These are phyloP conservation scores for Chalcis sispes DNA, from an alignment of 2,888 invertebrate genomes.

Conservation along the genomic window DNA sequence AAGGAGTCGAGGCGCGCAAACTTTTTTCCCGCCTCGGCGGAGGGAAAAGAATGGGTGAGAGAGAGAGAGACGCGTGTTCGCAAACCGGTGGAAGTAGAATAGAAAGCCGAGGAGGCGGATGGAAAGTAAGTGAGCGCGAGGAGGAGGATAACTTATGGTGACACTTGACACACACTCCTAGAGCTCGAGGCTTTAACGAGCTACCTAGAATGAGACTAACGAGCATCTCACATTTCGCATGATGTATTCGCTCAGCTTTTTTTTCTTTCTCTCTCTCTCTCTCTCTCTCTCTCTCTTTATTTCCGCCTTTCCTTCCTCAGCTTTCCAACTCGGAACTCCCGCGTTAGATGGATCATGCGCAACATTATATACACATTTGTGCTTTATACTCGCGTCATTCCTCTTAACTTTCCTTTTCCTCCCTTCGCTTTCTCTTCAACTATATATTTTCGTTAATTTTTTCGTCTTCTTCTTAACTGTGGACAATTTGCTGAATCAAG, in stretches of 20 bases:
- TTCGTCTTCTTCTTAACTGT: too few relatives aligned
- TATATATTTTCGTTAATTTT: too few relatives aligned
- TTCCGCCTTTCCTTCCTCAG: neutral
- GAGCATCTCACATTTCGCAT: constrained; percentile 68
- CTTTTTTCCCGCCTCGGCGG: neutral
- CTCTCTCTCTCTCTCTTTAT: neutral
- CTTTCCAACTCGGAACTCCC: constrained; percentile 12
- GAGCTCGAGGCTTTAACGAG: constrained; percentile 64
- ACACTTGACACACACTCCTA: constrained; percentile 70
- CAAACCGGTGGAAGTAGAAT: too few relatives aligned
- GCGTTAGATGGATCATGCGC: neutral
- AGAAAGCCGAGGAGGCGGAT: neutral
- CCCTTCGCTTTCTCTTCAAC: too few relatives aligned
- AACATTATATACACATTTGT: neutral
- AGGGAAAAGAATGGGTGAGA: too few relatives aligned
- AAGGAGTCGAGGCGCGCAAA: too few relatives aligned
- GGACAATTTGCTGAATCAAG: too few relatives aligned
- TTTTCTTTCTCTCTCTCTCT: neutral
- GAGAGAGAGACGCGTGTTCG: too few relatives aligned
- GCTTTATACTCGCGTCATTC: too few relatives aligned
- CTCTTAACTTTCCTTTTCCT: too few relatives aligned
- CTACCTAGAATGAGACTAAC: constrained; percentile 70
- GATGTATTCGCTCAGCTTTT: constrained; percentile 16
- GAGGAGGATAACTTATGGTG: constrained; percentile 65
- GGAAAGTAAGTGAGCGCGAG: neutral